Evolutionary conservation across 2,888 invertebrate species (phyloP).

Genomic region (Strigamia crassipes): DNA sequence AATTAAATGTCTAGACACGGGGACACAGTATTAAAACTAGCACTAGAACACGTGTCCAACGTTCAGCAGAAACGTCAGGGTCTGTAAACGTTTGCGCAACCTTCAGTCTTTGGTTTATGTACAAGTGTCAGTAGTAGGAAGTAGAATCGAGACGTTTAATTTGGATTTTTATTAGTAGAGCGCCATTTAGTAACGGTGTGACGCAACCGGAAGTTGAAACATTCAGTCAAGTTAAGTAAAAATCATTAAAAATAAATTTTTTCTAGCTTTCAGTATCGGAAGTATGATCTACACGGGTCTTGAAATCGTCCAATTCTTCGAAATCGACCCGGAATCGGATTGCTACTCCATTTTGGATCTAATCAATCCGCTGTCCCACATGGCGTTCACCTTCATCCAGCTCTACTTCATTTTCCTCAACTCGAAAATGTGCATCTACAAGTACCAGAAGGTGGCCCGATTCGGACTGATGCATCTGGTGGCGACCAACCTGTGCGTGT

Average conservation of each 20-base stretch:
- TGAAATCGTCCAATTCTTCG: slow-evolving; percentile 58
- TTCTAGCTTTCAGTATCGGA: slow-evolving; percentile 59
- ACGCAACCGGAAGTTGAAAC: too few relatives aligned
- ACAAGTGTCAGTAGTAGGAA: too few relatives aligned
- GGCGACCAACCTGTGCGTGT: slow-evolving; percentile 95
- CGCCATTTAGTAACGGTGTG: too few relatives aligned
- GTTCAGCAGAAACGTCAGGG: too few relatives aligned
- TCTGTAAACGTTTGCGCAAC: too few relatives aligned
- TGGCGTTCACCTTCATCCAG: slow-evolving; percentile 59
- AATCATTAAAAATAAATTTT: neutral
- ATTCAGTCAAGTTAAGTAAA: too few relatives aligned
- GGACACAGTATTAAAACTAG: too few relatives aligned
- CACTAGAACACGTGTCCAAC: too few relatives aligned
- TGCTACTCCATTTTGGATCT: slow-evolving; percentile 56
- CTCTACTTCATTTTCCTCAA: slow-evolving; percentile 61
- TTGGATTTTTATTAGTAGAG: too few relatives aligned
- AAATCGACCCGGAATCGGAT: slow-evolving; percentile 55
- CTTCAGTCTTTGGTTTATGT: too few relatives aligned
- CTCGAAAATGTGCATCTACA: slow-evolving; percentile 71
- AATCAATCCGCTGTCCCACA: slow-evolving; percentile 56
- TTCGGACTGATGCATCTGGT: slow-evolving; percentile 99
- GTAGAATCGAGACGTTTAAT: too few relatives aligned
- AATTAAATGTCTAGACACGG: too few relatives aligned
- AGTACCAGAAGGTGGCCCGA: slow-evolving; percentile 69
- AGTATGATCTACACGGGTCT: slow-evolving; percentile 60